These are phyloP conservation scores for Monomorium pharaonis DNA, from an alignment of 1,140 invertebrate genomes.

Conservation along the genomic window DNA sequence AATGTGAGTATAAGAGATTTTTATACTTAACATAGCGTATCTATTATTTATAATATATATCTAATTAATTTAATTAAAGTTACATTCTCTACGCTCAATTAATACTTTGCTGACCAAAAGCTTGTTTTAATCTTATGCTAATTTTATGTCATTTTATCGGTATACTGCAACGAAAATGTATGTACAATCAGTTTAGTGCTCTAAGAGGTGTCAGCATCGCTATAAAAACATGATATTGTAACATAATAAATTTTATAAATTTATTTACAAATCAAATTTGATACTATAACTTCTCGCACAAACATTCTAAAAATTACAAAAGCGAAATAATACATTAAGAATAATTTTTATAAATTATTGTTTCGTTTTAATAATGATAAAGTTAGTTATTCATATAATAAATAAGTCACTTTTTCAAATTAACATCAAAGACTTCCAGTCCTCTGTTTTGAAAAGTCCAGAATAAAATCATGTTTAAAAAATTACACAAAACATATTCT, in stretches of 20 bases:
- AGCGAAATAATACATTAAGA: background rate
- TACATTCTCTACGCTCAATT: background rate
- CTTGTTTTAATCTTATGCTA: background rate
- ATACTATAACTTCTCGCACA: background rate
- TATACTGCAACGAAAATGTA: background rate
- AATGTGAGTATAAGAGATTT: slow-evolving; percentile 39
- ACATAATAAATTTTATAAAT: background rate
- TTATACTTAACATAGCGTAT: background rate
- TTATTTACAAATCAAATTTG: slow-evolving; percentile 5
- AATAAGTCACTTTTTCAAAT: background rate
- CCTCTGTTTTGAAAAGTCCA: background rate
- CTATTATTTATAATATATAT: background rate
- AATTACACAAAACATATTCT: background rate
- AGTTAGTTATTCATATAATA: background rate
- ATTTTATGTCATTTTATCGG: background rate
- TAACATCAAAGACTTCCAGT: background rate
- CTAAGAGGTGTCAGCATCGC: background rate
- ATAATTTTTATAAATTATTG: background rate
- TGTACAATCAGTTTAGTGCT: background rate
- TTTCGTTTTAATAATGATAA: background rate
- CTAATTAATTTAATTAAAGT: background rate
- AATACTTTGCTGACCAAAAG: background rate
- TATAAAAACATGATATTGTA: background rate
- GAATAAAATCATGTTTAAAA: background rate
- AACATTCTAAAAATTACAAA: background rate